Conservation (phyloP, 2,888 invertebrate genomes). For the Therioaphis trifolii region DNA sequence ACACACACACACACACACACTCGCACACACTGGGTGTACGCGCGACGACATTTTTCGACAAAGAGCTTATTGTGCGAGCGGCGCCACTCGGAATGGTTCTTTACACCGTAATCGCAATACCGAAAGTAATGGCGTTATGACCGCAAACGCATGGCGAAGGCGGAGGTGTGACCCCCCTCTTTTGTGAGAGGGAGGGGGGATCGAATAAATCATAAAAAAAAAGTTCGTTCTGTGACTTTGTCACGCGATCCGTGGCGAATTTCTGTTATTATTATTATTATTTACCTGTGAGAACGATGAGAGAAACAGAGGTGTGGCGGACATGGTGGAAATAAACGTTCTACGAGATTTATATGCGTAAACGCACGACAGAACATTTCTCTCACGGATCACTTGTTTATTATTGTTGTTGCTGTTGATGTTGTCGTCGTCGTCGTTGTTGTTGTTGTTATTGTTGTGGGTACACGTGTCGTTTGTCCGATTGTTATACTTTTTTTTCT, state of each 20-base stretch:
- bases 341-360: neutral
- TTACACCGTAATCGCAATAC: neutral
- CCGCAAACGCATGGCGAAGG: neutral
- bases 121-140: neutral
- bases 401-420: too few relatives aligned
- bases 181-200: neutral
- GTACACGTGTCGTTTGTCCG: too few relatives aligned
- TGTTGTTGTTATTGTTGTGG: neutral
- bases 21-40: neutral
- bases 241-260: too few relatives aligned
- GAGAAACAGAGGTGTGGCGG: neutral
- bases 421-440: too few relatives aligned
- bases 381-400: too few relatives aligned
- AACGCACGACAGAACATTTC: too few relatives aligned
- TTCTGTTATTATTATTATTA: too few relatives aligned
- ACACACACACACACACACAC: too few relatives aligned
- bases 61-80: constrained; percentile 25
- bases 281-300: neutral
- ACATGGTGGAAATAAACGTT: neutral
- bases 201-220: constrained; percentile 12
- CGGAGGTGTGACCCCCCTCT: too few relatives aligned
- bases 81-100: constrained; percentile 8
- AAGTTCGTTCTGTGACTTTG: too few relatives aligned
- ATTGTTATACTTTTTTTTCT: too few relatives aligned
- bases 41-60: constrained; percentile 2